Percentiles rank a stretch among this genome's conserved stretches.
Evolutionary conservation across 1,140 invertebrate genomes (phyloP).

Genomic region (Trinorchestia longiramus): DNA sequence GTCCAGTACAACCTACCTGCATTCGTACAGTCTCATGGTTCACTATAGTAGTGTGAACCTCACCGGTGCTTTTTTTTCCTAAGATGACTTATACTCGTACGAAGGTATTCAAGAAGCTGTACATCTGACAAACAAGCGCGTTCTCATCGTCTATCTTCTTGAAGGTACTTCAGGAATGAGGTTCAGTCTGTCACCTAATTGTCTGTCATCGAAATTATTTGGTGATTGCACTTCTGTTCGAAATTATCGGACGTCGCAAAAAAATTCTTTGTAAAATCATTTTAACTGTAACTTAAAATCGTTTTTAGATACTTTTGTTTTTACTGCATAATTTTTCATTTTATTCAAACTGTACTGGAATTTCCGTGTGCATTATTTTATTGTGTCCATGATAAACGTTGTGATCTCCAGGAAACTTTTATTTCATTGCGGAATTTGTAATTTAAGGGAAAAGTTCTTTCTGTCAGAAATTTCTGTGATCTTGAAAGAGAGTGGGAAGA

Average conservation of each 20-base stretch:
- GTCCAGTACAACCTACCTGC: neutral
- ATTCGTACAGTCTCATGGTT: neutral
- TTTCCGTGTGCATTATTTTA: neutral
- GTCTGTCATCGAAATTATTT: neutral
- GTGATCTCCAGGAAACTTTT: neutral
- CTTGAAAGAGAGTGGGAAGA: neutral
- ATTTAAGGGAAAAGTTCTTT: neutral
- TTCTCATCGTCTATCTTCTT: too few species aligned
- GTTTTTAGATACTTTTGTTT: neutral
- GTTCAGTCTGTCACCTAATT: too few species aligned
- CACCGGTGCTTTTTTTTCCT: neutral
- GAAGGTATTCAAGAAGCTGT: neutral
- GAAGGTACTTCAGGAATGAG: too few species aligned
- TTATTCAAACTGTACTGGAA: neutral
- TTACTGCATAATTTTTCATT: neutral
- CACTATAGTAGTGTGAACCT: neutral
- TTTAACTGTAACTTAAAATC: neutral
- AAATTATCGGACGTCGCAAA: neutral
- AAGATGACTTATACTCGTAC: neutral
- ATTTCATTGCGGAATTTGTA: neutral
- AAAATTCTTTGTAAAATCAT: neutral
- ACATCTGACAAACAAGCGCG: neutral
- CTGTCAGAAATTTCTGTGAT: neutral
- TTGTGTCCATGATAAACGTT: neutral
- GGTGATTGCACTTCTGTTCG: neutral